phyloP scores from a whole-genome alignment of 2,888 invertebrate species.

The Metallyticus violacea region DNA sequence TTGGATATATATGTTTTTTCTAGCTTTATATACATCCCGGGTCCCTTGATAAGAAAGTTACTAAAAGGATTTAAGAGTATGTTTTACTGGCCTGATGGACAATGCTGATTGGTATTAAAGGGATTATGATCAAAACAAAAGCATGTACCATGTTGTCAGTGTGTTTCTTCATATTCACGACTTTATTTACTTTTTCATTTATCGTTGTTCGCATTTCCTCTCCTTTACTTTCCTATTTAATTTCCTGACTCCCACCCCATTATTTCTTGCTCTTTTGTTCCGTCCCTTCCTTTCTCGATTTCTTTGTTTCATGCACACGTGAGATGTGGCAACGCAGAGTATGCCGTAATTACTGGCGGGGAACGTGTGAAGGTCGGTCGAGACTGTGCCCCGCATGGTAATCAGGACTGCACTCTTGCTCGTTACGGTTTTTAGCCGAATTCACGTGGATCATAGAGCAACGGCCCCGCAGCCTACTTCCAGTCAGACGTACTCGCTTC shows the following conservation, averaged over 20 bases:
- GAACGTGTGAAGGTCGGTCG: constrained; percentile 33
- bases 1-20: too few species aligned
- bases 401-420: background rate
- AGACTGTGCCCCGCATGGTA: constrained; percentile 23
- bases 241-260: background rate
- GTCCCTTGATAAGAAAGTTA: too few species aligned
- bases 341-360: constrained; percentile 31
- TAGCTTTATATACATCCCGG: too few species aligned
- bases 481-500: background rate
- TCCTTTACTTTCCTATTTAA: too few species aligned
- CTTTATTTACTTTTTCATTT: background rate
- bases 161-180: background rate
- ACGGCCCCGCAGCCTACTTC: too few species aligned
- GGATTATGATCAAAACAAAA: too few species aligned
- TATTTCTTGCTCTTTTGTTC: background rate
- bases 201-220: too few species aligned
- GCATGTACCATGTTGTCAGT: too few species aligned
- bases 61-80: too few species aligned
- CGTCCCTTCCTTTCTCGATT: background rate
- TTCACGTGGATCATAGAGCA: too few species aligned
- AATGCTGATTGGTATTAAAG: too few species aligned
- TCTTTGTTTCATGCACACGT: background rate
- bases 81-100: too few species aligned
- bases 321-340: constrained; percentile 29
- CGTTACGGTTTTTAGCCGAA: background rate